Conservation (phyloP, 2,113 vertebrate species). For the Oreotrochilus melanogaster region DNA sequence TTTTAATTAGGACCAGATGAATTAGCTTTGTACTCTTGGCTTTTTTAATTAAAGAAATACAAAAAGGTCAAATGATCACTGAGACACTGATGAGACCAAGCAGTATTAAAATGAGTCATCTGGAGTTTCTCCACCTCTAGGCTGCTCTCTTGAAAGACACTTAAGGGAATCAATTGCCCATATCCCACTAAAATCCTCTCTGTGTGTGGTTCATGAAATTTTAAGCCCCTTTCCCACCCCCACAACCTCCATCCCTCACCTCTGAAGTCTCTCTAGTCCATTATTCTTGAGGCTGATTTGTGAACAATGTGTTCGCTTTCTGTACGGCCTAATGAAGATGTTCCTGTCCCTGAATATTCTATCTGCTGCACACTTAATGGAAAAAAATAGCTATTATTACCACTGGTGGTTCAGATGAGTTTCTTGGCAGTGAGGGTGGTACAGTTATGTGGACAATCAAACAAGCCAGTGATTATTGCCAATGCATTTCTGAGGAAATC, state of each 20-base stretch:
- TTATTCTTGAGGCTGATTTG: slow-evolving; percentile 22
- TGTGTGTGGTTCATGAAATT: slow-evolving; percentile 28
- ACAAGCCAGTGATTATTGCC: slow-evolving; percentile 39
- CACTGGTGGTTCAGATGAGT: slow-evolving; percentile 1
- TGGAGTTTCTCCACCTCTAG: not conserved
- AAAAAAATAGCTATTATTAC: slow-evolving; percentile 14
- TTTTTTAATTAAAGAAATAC: not conserved
- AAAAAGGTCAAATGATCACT: not conserved
- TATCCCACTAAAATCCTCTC: slow-evolving; percentile 51
- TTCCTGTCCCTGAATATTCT: slow-evolving; percentile 32
- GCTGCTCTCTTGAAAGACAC: not conserved
- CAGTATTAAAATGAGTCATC: not conserved
- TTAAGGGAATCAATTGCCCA: slow-evolving; percentile 51
- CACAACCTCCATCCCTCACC: slow-evolving; percentile 31
- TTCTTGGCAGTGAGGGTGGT: slow-evolving; percentile 49
- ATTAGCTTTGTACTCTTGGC: not conserved
- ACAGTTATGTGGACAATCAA: slow-evolving; percentile 49
- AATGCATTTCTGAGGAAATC: slow-evolving; percentile 58
- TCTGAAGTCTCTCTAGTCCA: slow-evolving; percentile 46
- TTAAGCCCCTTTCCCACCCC: slow-evolving; percentile 20
- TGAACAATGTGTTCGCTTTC: slow-evolving; percentile 43
- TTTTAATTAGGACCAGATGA: not conserved
- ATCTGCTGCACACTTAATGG: slow-evolving; percentile 17
- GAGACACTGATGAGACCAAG: not conserved
- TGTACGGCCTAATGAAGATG: slow-evolving; percentile 27